Evolutionary conservation across 2,113 vertebrate genomes (phyloP), one percentile per base, ranked within the genome.

Genomic region (Grallaria varia): DNA sequence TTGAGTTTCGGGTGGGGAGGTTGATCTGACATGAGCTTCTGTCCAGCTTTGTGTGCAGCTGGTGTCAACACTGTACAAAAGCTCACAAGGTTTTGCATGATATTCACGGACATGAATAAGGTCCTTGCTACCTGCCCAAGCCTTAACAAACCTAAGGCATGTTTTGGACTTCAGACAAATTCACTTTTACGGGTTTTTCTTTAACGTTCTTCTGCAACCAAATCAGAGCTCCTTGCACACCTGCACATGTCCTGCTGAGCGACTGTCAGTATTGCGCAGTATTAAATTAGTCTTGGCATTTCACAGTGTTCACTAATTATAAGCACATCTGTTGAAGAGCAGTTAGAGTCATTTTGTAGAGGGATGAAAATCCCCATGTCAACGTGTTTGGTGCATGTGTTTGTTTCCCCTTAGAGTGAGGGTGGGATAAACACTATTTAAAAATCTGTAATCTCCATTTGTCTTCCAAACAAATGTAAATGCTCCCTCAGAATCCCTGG

Each of bases 401-500:
- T 95, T 77, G 60, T 90, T 92, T 97, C 90, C 42, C 90, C 58
- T 88, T 81, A 53, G 42, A 95, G 81, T 76, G 42, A 85, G 66
- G 78, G 68, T 88, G 86, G 73, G 58, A 91, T 72, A 91, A 91
- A 89, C 56, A 87, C 24, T 73, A 12, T 93, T 85, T 84, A 84
- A 94, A 96, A 94, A 95, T 39, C 91, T 94, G 93, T 79, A 93
- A 86, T 93, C 69, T 86, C 81, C 5, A 81, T 97, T 93, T 87
- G 40, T 95, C 72, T 87, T 96, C 93, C 74, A 95, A 90, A 75
- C 56, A 84, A 95, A 84, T 45, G 56, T 72, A 90, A 91, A 88
- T 0, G 4, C n/a, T 90, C 25, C 13, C 8, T 77, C 66, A 71
- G 39, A 31, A 86, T 7, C 71, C 37, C 25, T 39, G 42, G 47